Percentiles rank a stretch among this genome's conserved stretches.
Conservation (phyloP, 2,797 vertebrate genomes). For the Cottoperca gobio region DNA sequence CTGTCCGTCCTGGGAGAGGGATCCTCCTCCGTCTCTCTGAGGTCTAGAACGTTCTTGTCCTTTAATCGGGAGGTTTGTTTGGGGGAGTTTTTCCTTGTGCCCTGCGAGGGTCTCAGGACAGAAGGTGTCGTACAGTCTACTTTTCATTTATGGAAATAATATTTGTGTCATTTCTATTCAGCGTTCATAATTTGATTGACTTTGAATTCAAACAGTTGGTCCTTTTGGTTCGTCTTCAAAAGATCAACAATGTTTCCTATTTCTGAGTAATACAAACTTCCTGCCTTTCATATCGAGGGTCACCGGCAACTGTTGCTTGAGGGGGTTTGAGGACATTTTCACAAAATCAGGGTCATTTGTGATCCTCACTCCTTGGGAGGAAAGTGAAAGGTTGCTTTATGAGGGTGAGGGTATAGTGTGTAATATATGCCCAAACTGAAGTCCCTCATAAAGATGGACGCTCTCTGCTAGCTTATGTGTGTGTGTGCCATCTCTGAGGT, state of each 20-base stretch:
- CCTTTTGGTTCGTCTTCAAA: background rate
- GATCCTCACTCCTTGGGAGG: background rate
- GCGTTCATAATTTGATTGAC: too few species aligned
- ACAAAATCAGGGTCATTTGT: background rate
- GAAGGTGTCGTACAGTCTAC: too few species aligned
- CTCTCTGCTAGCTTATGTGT: slow-evolving; percentile 13
- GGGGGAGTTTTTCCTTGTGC: too few species aligned
- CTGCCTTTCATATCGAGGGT: background rate
- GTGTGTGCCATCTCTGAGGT: slow-evolving; percentile 75
- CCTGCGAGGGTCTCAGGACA: too few species aligned
- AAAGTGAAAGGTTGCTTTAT: background rate
- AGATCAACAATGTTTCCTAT: background rate
- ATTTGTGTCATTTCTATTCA: too few species aligned
- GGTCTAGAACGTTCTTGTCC: too few species aligned
- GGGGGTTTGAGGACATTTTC: background rate
- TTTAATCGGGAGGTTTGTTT: too few species aligned
- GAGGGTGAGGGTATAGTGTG: background rate
- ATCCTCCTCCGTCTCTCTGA: too few species aligned
- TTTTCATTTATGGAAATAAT: too few species aligned
- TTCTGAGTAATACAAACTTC: background rate
- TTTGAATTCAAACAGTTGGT: too few species aligned
- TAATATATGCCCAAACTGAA: background rate
- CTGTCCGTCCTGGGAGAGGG: too few species aligned
- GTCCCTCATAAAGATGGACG: background rate
- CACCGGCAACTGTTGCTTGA: background rate